phyloP scores from a whole-genome alignment of 2,888 invertebrate genomes.

The Lordiphosa fenestrarum region DNA sequence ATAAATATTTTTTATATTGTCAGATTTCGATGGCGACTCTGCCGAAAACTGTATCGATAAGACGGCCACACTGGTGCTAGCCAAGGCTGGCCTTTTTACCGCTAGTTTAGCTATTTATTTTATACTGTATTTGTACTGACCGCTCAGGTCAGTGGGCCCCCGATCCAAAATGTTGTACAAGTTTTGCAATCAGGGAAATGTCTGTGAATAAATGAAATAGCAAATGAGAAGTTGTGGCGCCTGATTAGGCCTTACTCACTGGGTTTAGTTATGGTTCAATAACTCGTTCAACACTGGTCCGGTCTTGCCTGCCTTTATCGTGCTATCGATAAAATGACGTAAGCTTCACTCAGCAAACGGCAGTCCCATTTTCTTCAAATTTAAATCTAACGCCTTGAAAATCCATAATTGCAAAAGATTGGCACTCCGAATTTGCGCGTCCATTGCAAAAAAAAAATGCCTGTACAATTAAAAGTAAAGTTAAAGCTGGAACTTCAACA shows the following conservation, averaged over 20 bases:
- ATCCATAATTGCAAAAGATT: constrained; percentile 23
- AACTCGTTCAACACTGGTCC: background rate
- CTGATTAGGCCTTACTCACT: constrained; percentile 12
- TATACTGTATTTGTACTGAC: too few relatives aligned
- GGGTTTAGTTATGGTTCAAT: background rate
- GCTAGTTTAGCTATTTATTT: too few relatives aligned
- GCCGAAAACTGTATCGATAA: too few relatives aligned
- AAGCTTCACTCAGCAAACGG: constrained; percentile 14
- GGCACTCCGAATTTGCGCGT: constrained; percentile 57
- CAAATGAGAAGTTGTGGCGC: too few relatives aligned
- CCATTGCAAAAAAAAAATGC: constrained; percentile 72
- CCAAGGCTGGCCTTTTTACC: too few relatives aligned
- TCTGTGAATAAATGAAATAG: too few relatives aligned
- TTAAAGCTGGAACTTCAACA: constrained; percentile 10
- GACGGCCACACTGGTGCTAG: too few relatives aligned
- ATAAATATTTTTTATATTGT: background rate
- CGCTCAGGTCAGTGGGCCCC: too few relatives aligned
- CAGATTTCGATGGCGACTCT: too few relatives aligned
- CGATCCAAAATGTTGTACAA: too few relatives aligned
- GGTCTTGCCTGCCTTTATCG: background rate
- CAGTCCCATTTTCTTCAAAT: constrained; percentile 20
- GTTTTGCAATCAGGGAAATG: too few relatives aligned
- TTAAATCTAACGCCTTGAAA: constrained; percentile 50
- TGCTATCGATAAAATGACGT: too few relatives aligned
- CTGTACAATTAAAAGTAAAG: constrained; percentile 42